A percentile compares a stretch with the other conserved stretches of the same genome.
These are phyloP conservation scores for Epinephelus coioides DNA, from an alignment of 2,797 vertebrate genomes.

Conservation along the genomic window DNA sequence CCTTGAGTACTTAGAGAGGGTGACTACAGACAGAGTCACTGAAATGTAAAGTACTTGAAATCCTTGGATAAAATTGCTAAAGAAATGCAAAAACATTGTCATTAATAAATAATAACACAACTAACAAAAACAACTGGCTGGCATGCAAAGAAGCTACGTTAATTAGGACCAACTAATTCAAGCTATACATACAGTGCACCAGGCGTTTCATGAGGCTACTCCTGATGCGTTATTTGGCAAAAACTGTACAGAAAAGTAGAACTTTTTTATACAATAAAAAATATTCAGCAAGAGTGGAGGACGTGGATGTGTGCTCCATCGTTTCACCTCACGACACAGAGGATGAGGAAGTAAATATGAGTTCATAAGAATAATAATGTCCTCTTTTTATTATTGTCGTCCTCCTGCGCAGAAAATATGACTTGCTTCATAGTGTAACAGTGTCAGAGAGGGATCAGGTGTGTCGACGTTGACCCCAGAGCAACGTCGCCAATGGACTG, in stretches of 20 bases:
- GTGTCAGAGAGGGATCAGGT: constrained; percentile 26
- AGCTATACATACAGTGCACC: constrained; percentile 54
- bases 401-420: constrained; percentile 29
- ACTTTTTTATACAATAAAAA: constrained; percentile 73
- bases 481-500: constrained; percentile 4
- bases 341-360: background rate
- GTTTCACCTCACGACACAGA: constrained; percentile 22
- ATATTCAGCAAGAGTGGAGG: constrained; percentile 31
- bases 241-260: constrained; percentile 74
- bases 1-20: constrained; percentile 33
- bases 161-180: constrained; percentile 60
- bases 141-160: constrained; percentile 74
- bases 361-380: constrained; percentile 3
- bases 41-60: constrained; percentile 75
- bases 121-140: constrained; percentile 58
- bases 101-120: constrained; percentile 81
- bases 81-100: constrained; percentile 49
- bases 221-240: constrained; percentile 70
- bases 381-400: constrained; percentile 19
- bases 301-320: constrained; percentile 23
- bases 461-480: constrained; percentile 17
- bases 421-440: constrained; percentile 66
- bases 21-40: constrained; percentile 36
- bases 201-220: constrained; percentile 45
- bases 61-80: constrained; percentile 43